These are phyloP conservation scores for Macaca mulatta DNA, from an alignment of 2,113 vertebrate species.

Conservation along the genomic window DNA sequence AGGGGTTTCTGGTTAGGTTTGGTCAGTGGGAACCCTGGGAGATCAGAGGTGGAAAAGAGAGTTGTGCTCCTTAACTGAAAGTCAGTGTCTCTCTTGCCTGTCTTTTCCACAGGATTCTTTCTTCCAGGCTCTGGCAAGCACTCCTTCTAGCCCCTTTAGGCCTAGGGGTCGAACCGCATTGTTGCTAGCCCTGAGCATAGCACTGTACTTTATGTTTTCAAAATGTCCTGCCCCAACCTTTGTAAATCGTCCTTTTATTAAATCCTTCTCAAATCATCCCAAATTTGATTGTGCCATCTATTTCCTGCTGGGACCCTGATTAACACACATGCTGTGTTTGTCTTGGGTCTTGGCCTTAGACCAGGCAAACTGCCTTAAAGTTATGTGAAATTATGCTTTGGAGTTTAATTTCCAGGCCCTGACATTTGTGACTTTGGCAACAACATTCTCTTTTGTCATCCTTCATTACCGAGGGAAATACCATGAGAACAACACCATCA, in stretches of 20 bases:
- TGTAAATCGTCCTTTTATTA: constrained; percentile 27
- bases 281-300: constrained; percentile 6
- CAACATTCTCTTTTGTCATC: constrained; percentile 86
- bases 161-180: background rate
- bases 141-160: background rate
- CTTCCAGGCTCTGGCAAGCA: background rate
- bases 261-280: constrained; percentile 26
- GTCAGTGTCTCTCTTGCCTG: background rate
- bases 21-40: background rate
- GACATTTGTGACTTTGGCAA: constrained; percentile 93
- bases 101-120: background rate
- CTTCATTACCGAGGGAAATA: constrained; percentile 91
- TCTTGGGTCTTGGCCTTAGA: background rate
- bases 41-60: background rate
- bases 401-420: constrained; percentile 83
- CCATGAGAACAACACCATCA: constrained; percentile 90
- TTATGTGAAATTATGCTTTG: constrained; percentile 1
- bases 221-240: background rate
- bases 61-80: background rate
- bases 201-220: background rate
- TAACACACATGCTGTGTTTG: background rate
- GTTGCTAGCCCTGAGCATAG: background rate
- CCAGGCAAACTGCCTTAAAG: constrained; percentile 32
- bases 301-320: constrained; percentile 27
- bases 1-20: background rate